Evolutionary conservation across 2,888 invertebrate species (phyloP), one percentile per base, ranked within the genome.

Genomic region (Acrobasis suavella): DNA sequence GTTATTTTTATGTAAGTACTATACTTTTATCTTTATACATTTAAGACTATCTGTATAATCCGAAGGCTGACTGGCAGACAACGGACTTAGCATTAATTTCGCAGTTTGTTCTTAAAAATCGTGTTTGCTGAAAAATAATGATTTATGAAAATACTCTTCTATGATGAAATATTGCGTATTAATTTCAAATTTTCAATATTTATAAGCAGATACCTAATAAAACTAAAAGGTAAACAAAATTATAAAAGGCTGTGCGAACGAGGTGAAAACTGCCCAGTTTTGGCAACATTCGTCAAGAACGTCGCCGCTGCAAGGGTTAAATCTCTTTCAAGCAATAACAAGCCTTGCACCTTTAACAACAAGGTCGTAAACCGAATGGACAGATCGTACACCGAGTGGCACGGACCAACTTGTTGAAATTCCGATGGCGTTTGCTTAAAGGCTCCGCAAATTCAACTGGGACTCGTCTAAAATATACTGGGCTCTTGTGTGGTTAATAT

Each of bases 221-320:
- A 66, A 62, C 63, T 62, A 64, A 77, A 80, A 75, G 74, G 76
- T 81, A 78, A 81, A 77, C 79, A 79, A 85, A 86, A 88, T 87
- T 88, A 88, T 89, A 89, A 88, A 86, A 81, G 79, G 69, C 67
- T 67, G 71, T 73, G 77, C 74, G 81, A 78, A 87, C 82, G 87
- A 87, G 87, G 90, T 88, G 90, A 85, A 89, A 91, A 89, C 89
- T 86, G 86, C 79, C 82, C 81, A 80, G 82, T 86, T 91, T 89
- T 91, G 90, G 90, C 89, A 90, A 89, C 89, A 88, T 88, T 89
- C 88, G 88, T 91, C 91, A 90, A 89, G 87, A 88, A 87, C 86
- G 80, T 79, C 80, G 78, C 81, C 86, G 80, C 82, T 82, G 81
- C 82, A 76, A 75, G 77, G 75, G 72, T 75, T 78, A 76, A 32